phyloP scores from a whole-genome alignment of 2,113 vertebrate genomes.

The Hoplias malabaricus region DNA sequence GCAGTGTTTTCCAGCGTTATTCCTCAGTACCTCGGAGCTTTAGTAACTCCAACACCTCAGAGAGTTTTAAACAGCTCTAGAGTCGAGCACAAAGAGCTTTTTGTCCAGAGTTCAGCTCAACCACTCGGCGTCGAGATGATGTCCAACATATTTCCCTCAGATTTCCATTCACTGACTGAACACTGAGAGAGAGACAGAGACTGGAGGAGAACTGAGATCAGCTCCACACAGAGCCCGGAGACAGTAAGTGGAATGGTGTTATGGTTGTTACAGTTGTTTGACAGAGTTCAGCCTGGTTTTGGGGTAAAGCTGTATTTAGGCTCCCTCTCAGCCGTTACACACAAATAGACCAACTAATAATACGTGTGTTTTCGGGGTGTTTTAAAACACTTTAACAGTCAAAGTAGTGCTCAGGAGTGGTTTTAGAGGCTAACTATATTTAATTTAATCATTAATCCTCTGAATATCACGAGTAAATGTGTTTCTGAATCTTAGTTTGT shows the following conservation, averaged over 20 bases:
- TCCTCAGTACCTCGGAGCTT: background rate
- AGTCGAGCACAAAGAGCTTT: slow-evolving; percentile 1
- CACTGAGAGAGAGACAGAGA: slow-evolving; percentile 3
- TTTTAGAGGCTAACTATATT: no score
- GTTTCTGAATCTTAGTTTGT: no score
- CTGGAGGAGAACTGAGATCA: background rate
- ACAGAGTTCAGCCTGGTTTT: no score
- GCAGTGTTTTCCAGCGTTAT: background rate
- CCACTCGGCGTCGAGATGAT: slow-evolving; percentile 30
- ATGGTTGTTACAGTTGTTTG: no score
- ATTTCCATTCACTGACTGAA: slow-evolving; percentile 22
- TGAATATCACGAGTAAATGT: no score
- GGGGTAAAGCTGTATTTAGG: no score
- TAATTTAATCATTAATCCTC: no score
- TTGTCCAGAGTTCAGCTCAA: background rate
- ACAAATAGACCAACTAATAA: no score
- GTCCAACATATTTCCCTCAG: slow-evolving; percentile 11
- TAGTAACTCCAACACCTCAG: background rate
- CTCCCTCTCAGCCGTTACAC: no score
- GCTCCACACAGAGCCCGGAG: background rate
- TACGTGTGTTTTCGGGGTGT: no score
- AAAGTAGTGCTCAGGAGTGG: no score
- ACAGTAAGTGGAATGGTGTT: background rate
- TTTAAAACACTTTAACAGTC: no score
- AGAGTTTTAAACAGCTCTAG: background rate